Base-by-base conservation (phyloP, 1,140 invertebrate species). In the Aphaenogaster ashmeadi region DNA sequence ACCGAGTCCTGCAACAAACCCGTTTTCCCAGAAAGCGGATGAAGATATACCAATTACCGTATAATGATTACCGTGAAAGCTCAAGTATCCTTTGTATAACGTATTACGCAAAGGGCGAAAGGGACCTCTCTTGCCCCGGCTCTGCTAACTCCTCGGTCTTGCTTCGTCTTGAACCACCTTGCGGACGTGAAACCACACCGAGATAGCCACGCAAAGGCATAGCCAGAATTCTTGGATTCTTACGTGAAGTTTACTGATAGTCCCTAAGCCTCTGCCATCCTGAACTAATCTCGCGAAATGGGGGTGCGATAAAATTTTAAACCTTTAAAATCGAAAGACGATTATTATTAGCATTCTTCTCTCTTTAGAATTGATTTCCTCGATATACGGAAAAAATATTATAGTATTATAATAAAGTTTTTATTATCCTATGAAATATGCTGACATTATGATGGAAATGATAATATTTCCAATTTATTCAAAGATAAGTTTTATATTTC, bases 11-110 rank as follows among this genome's bases (percentile, higher is more conserved):
- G 18, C 36, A 21, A 41, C 71, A 33, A 15, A 13, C n/a, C 21
- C 58, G 38, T 27, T 47, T 58, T 33, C 1, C 11, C 13, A 64
- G 33, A 27, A 83, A n/a, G 18, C 54, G n/a, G 5, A 47, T 33
- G 7, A 33, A 67, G 54, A 72, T 64, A 36, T 47, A 78, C 27
- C 56, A 52, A 69, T 80, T 67, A 80, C 38, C 47, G 33, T 69
- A 69, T 54, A 81, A 72, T 64, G 56, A 52, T 52, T 74, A 21
- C 62, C 62, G 50, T 27, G 54, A 83, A 38, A 74, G 33, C 54
- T 60, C 44, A 58, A 60, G 18, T 60, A 41, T 72, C 11, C 18
- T 69, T 69, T 56, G 38, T 83, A 83, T 58, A 72, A 83, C 21
- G 15, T 60, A 72, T 18, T 72, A 13, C 18, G 41, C 41, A 58